Evolutionary conservation across 2,888 invertebrate species (phyloP), one percentile per base, ranked within the genome.

Genomic region (Agrotis segetum): DNA sequence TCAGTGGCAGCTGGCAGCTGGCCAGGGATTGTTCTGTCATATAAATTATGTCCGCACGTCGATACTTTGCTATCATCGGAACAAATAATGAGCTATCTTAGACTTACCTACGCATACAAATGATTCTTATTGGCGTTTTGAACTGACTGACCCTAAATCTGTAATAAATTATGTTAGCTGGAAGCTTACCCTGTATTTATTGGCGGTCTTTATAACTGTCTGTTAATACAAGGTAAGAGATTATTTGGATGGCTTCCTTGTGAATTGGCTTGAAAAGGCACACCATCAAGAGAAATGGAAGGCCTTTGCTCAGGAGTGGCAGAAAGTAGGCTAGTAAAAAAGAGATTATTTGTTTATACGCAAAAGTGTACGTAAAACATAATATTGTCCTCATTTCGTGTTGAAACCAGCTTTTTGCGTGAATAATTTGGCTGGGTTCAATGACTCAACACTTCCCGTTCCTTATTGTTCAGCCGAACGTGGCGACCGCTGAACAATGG

Each of bases 1-100:
- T 82, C 66, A 73, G 79, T 79, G 82, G 82, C 67, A 67, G 73
- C 86, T 92, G 92, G 92, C 92, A 81, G 55, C 64, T 58, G 58
- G 88, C 92, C 92, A 92, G 87, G 82, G 84, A 84, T 88, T 86
- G 87, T 88, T 87, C 87, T 82, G 75, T 77, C 74, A 81, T 83
- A 87, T 90, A 86, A 88, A 88, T 87, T 88, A 88, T 90, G 74
- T 63, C 74, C 56, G 69, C 55, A 87, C 86, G 88, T 87, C 85
- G 88, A 88, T 83, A 87, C 85, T 86, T 85, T 85, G 84, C 85
- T 87, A 86, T 85, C 81, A 85, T 86, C 77, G 74, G 70, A 80
- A 68, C 84, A 85, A 87, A 83, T 87, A 88, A 89, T 85, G 84
- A 77, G 82, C 67, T 80, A 71, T 67, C 60, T 69, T 60, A 63